These are phyloP conservation scores for Tuta absoluta DNA, from an alignment of 2,888 invertebrate genomes.

Conservation along the genomic window DNA sequence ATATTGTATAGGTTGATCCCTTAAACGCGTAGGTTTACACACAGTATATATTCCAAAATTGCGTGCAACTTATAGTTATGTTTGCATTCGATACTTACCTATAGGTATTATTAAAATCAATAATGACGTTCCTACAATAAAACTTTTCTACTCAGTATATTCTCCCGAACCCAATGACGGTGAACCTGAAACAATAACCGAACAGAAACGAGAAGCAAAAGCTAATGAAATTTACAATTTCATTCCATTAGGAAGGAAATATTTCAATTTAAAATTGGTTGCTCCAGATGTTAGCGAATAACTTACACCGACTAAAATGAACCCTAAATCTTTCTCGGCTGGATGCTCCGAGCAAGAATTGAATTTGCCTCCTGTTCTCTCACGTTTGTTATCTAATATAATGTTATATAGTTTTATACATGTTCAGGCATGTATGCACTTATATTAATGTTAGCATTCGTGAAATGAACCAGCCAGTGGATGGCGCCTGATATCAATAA, in stretches of 20 bases:
- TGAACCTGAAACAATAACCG: conserved; percentile 26
- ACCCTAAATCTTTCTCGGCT: conserved; percentile 70
- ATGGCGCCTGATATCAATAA: not conserved
- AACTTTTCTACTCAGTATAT: not conserved
- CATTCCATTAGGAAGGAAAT: conserved; percentile 57
- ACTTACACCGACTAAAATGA: conserved; percentile 72
- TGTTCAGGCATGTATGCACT: not conserved
- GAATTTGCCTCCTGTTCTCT: conserved; percentile 63
- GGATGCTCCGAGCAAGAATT: conserved; percentile 72
- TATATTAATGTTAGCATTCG: not conserved
- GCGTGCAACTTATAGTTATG: too few species aligned
- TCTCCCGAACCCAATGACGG: not conserved
- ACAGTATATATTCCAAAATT: too few species aligned
- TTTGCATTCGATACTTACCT: too few species aligned
- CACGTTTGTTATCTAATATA: conserved; percentile 31
- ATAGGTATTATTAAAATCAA: too few species aligned
- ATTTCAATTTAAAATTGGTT: conserved; percentile 67
- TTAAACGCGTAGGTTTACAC: too few species aligned
- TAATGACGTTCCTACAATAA: too few species aligned
- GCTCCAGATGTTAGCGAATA: conserved; percentile 76
- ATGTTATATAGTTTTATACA: not conserved
- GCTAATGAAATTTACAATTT: conserved; percentile 59
- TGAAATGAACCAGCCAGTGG: not conserved
- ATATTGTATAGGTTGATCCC: too few species aligned
- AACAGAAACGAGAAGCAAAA: conserved; percentile 27